phyloP scores from a whole-genome alignment of 2,113 vertebrate genomes.

The Petrocephalus microphthalmus region DNA sequence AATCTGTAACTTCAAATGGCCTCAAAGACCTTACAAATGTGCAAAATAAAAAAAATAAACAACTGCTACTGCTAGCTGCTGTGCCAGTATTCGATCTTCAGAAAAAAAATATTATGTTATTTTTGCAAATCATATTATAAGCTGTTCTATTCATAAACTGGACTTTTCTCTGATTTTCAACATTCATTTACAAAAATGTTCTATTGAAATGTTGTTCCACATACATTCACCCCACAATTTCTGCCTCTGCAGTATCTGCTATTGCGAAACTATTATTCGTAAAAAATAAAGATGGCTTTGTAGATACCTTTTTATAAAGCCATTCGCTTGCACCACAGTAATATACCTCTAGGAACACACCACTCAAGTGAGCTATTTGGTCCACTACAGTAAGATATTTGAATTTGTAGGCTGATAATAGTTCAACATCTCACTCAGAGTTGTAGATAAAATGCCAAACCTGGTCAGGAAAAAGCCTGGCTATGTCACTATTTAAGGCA shows the following conservation, averaged over 20 bases:
- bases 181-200: neutral
- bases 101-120: neutral
- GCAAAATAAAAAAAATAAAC: neutral
- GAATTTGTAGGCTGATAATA: neutral
- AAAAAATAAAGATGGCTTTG: neutral
- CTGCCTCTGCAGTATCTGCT: neutral
- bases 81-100: neutral
- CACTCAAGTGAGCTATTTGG: neutral
- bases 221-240: neutral
- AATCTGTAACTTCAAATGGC: neutral
- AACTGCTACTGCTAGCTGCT: too few species aligned
- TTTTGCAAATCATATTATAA: neutral
- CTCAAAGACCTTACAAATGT: neutral
- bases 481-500: constrained; percentile 5
- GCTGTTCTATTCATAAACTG: neutral
- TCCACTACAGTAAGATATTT: neutral
- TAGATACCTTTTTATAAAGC: neutral
- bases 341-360: neutral
- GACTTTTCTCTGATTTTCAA: neutral
- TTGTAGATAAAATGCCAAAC: constrained; percentile 1
- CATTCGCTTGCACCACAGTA: neutral
- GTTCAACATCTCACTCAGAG: neutral
- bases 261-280: neutral
- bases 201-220: neutral
- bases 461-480: neutral